phyloP scores from a whole-genome alignment of 2,113 vertebrate species.

The Globicephala melas region DNA sequence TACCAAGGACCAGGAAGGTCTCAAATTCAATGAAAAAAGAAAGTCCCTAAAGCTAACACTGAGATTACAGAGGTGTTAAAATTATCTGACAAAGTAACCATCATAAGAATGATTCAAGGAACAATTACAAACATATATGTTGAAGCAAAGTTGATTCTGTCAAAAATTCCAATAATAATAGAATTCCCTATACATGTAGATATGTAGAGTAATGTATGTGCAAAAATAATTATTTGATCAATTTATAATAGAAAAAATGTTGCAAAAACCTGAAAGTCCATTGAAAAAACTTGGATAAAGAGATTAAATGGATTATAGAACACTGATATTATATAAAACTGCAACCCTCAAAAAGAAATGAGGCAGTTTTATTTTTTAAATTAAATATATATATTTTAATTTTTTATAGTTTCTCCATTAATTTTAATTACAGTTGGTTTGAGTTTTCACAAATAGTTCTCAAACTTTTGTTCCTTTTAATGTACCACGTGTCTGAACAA shows the following conservation, averaged over 20 bases:
- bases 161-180: not conserved
- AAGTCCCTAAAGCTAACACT: not conserved
- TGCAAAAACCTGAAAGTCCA: not conserved
- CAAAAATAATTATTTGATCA: not conserved
- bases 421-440: too few species aligned
- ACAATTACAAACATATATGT: not conserved
- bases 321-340: not conserved
- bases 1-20: not conserved
- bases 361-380: too few species aligned
- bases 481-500: too few species aligned
- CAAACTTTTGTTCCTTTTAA: too few species aligned
- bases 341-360: not conserved
- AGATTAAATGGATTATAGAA: not conserved
- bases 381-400: accelerated
- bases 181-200: not conserved
- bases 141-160: not conserved
- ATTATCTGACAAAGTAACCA: not conserved
- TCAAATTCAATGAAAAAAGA: not conserved
- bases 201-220: not conserved
- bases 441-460: too few species aligned
- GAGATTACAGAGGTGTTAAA: not conserved
- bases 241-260: not conserved
- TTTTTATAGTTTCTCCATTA: too few species aligned
- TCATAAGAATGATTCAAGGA: not conserved
- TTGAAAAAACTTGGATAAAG: not conserved